These are phyloP conservation scores for Salvator merianae DNA, from an alignment of 2,113 vertebrate species.

Conservation along the genomic window DNA sequence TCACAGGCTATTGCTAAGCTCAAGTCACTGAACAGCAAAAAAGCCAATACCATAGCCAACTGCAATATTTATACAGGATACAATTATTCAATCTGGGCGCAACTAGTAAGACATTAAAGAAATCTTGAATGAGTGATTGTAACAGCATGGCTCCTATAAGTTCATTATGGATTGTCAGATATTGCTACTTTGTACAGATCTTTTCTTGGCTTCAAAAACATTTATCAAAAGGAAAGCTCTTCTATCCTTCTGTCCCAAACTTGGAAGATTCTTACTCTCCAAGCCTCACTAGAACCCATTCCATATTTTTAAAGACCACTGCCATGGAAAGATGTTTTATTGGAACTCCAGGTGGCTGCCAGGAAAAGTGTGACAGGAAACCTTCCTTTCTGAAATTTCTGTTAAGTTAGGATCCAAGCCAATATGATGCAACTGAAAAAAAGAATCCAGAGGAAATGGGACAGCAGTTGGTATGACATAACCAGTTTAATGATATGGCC, in stretches of 20 bases:
- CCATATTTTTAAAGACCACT: background rate
- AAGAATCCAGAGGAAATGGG: background rate
- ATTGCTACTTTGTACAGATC: too few relatives aligned
- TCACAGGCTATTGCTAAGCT: background rate
- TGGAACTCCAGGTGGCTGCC: background rate
- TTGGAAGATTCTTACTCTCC: background rate
- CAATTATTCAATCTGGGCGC: background rate
- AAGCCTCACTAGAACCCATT: too few relatives aligned
- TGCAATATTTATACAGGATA: background rate
- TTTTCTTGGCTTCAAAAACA: too few relatives aligned
- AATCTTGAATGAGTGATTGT: background rate
- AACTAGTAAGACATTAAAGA: background rate
- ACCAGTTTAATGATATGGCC: background rate
- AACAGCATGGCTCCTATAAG: background rate
- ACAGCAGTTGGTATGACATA: background rate
- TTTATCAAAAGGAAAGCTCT: background rate
- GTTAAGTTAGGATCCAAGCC: background rate
- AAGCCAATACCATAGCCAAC: background rate
- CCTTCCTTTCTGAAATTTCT: background rate
- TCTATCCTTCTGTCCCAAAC: background rate
- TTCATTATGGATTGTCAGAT: background rate
- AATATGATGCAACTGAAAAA: background rate
- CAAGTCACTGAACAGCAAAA: background rate
- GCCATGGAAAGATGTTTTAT: background rate
- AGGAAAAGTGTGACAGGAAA: background rate